phyloP scores from a whole-genome alignment of 2,797 vertebrate species.

The Enteromius treurensis region DNA sequence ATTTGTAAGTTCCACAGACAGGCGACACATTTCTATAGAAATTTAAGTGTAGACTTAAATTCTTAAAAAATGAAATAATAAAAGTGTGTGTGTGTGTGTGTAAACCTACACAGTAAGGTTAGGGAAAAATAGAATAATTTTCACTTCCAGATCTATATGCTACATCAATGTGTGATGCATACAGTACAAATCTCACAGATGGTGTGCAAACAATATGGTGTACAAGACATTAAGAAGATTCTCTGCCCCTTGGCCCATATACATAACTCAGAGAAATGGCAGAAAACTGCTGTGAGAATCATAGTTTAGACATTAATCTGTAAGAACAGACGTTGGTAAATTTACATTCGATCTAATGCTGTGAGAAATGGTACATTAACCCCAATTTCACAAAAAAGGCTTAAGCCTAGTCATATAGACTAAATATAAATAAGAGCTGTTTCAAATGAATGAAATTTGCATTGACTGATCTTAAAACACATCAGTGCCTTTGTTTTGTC shows the following conservation, averaged over 20 bases:
- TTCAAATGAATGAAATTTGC: too few relatives aligned
- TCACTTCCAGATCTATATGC: slow-evolving; percentile 19
- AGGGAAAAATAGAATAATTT: not conserved
- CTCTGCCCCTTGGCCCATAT: not conserved
- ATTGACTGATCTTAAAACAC: too few relatives aligned
- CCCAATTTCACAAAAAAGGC: too few relatives aligned
- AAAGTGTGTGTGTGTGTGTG: not conserved
- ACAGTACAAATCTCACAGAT: not conserved
- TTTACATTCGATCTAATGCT: not conserved
- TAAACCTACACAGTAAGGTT: not conserved
- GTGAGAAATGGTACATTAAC: not conserved
- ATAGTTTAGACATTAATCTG: not conserved
- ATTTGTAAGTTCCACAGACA: not conserved
- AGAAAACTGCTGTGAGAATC: slow-evolving; percentile 18
- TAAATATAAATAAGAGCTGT: too few relatives aligned
- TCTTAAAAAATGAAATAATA: not conserved
- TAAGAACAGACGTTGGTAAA: not conserved
- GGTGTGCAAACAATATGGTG: slow-evolving; percentile 19
- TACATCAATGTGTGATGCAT: slow-evolving; percentile 21
- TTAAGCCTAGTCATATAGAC: too few relatives aligned
- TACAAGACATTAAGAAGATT: slow-evolving; percentile 19
- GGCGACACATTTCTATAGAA: not conserved
- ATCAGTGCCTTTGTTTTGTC: too few relatives aligned
- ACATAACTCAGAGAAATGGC: slow-evolving; percentile 7
- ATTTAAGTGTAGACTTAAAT: not conserved